Conservation (phyloP, 1,140 invertebrate genomes). For the Akabosia matsudoensis region DNA sequence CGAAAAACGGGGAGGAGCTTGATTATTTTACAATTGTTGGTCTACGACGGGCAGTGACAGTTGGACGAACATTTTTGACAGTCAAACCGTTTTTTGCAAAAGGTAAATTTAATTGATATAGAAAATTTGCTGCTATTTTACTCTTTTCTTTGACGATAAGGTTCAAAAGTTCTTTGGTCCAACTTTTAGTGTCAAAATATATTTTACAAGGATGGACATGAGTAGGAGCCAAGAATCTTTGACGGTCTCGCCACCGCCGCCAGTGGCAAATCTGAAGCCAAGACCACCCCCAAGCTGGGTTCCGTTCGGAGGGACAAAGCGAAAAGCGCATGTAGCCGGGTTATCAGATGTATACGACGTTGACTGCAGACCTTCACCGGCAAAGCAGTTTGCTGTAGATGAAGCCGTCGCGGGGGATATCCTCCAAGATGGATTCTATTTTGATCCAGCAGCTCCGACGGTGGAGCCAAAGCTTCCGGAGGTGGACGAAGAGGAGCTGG, state of each 20-base stretch:
- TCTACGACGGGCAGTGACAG: too few relatives aligned
- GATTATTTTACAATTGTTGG: too few relatives aligned
- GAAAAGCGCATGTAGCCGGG: background rate
- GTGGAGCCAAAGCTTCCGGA: background rate
- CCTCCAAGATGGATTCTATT: background rate
- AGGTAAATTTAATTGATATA: too few relatives aligned
- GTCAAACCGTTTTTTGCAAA: too few relatives aligned
- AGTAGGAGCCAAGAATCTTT: too few relatives aligned
- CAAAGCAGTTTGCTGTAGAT: slow-evolving; percentile 26
- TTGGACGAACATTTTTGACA: too few relatives aligned
- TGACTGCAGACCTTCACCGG: background rate
- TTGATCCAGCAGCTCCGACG: background rate
- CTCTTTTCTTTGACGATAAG: too few relatives aligned
- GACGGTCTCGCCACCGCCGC: background rate
- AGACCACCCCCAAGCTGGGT: background rate
- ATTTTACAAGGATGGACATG: too few relatives aligned
- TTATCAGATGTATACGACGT: background rate
- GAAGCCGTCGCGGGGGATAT: background rate
- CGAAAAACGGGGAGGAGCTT: too few relatives aligned
- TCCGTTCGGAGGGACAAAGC: background rate
- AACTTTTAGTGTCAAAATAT: too few relatives aligned
- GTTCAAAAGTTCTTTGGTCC: too few relatives aligned
- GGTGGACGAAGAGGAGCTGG: background rate
- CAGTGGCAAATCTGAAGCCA: background rate
- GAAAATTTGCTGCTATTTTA: too few relatives aligned